These are phyloP conservation scores for Smittia aterrima DNA, from an alignment of 2,888 invertebrate species.

Conservation along the genomic window DNA sequence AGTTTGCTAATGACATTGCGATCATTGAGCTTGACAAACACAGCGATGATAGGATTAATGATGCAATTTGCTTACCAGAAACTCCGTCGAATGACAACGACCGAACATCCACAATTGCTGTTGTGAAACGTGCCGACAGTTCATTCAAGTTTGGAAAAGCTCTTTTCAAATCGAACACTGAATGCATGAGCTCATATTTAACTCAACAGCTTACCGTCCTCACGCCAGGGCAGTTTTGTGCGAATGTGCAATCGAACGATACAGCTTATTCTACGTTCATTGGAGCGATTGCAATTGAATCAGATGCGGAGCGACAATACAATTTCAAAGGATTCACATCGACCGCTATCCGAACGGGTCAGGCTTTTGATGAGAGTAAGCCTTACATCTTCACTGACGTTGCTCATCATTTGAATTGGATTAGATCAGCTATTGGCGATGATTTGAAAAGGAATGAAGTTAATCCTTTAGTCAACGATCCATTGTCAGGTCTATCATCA, in stretches of 20 bases:
- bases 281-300: constrained; percentile 13
- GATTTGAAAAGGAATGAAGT: too few species aligned
- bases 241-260: constrained; percentile 24
- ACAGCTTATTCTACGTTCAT: not conserved
- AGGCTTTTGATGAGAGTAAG: not conserved
- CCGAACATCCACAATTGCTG: not conserved
- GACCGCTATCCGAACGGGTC: not conserved
- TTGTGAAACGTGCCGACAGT: not conserved
- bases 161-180: not conserved
- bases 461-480: not conserved
- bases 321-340: constrained; percentile 27
- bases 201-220: constrained; percentile 16
- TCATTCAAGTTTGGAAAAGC: not conserved
- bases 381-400: constrained; percentile 33
- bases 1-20: constrained; percentile 39
- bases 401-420: constrained; percentile 19
- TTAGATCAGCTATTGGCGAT: not conserved
- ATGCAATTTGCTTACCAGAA: constrained; percentile 18
- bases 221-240: constrained; percentile 32
- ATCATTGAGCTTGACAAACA: constrained; percentile 19
- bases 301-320: not conserved
- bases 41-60: not conserved
- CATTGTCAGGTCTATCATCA: not conserved
- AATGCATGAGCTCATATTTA: constrained; percentile 11
- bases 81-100: not conserved